Evolutionary conservation across 1,140 invertebrate genomes (phyloP), one percentile per base, ranked within the genome.

Genomic region (Musca vetustissima): DNA sequence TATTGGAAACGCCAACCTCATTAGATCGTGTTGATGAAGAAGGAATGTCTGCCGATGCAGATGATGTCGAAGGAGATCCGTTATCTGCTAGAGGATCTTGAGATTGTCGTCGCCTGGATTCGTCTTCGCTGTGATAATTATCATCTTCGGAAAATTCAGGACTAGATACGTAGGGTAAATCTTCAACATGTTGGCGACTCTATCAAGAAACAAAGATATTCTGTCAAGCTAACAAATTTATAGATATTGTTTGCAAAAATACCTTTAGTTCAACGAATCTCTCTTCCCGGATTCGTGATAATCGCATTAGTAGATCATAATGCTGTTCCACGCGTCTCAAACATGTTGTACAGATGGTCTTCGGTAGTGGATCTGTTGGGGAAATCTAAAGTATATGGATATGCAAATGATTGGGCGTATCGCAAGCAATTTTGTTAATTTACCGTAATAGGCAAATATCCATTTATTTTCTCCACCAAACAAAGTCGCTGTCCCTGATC

Each of bases 381-480:
- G 88, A 88, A 65, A 92, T 88, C 90, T 92, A 78, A 66, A 84
- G n/a, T 61, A 71, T 70, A 59, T 28, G 17, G 8, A n/a, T 14
- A 47, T 47, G 28, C 14, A 19, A 36, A 24, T 68, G 68, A 13
- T 49, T n/a, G n/a, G n/a, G n/a, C n/a, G n/a, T n/a, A n/a, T n/a
- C n/a, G n/a, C n/a, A n/a, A n/a, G n/a, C n/a, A n/a, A 1, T 43
- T 14, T 19, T 57, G 21, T 7, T 57, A 47, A 22, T 85, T 86
- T 83, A 92, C 90, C 75, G 89, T 90, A 72, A 92, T 90, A 70
- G 90, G 90, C 43, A 92, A 84, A 82, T 91, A 91, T 72, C 86
- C 87, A 81, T 91, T 91, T 70, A 92, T 91, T 85, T 91, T 91
- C 71, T 90, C 88, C 8, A 89, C 89, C 66, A 92, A 85, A 75